Conservation (phyloP, 2,888 invertebrate genomes). For the Chaetoderma sp. region DNA sequence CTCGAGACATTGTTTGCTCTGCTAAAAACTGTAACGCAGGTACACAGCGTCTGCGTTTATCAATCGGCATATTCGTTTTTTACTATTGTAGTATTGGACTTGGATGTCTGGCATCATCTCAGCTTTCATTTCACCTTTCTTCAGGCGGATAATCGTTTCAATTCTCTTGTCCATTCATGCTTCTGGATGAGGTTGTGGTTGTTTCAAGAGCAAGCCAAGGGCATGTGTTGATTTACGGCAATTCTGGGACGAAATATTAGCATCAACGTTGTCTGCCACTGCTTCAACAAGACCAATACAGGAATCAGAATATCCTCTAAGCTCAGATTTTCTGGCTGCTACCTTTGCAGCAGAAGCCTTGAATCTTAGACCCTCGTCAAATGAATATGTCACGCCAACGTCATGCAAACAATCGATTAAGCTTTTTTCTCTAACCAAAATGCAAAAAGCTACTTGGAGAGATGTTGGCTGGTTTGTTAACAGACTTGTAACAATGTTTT, state of each 20-base stretch:
- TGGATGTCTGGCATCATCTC: not conserved
- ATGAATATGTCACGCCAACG: conserved; percentile 30
- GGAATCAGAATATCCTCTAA: conserved; percentile 7
- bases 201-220: conserved; percentile 23
- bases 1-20: no score
- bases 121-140: conserved; percentile 3
- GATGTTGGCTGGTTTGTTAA: conserved; percentile 6
- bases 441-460: conserved; percentile 10
- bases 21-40: no score
- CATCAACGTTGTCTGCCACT: conserved; percentile 36
- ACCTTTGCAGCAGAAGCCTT: conserved; percentile 38
- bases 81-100: not conserved
- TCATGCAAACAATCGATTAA: not conserved
- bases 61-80: no score
- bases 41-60: no score
- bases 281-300: conserved; percentile 22
- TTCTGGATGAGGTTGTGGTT: not conserved
- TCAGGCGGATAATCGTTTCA: not conserved
- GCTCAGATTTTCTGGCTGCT: not conserved
- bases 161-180: not conserved
- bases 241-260: conserved; percentile 31
- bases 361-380: conserved; percentile 41
- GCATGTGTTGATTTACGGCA: conserved; percentile 28
- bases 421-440: conserved; percentile 5
- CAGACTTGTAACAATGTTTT: conserved; percentile 15